These are phyloP conservation scores for Danio tinwini DNA, from an alignment of 2,797 vertebrate species.

Conservation along the genomic window DNA sequence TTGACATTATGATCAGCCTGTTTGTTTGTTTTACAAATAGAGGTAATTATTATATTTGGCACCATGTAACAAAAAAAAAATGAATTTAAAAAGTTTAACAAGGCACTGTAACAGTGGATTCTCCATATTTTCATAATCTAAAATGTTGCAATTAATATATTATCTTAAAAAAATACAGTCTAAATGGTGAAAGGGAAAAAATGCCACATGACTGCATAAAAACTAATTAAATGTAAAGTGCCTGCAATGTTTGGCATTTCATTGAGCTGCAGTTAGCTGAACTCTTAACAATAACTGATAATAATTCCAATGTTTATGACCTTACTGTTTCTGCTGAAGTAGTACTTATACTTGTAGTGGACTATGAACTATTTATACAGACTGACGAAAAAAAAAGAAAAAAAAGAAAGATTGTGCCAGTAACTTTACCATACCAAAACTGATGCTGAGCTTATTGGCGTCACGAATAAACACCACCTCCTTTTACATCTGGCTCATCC, in stretches of 20 bases:
- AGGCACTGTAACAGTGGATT: slow-evolving; percentile 7
- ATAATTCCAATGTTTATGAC: neutral
- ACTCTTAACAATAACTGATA: neutral
- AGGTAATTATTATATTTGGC: slow-evolving; percentile 30
- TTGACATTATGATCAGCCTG: slow-evolving; percentile 7
- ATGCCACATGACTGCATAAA: neutral
- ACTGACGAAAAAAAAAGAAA: neutral
- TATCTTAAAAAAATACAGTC: neutral
- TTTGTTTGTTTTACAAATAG: slow-evolving; percentile 8
- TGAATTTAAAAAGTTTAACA: neutral
- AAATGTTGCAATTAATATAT: neutral
- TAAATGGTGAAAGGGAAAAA: neutral
- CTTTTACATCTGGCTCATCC: neutral
- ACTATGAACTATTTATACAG: slow-evolving; percentile 5
- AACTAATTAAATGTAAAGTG: neutral
- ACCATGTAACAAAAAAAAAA: slow-evolving; percentile 14
- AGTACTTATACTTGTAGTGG: neutral
- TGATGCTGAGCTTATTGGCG: slow-evolving; percentile 2
- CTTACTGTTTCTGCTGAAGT: neutral
- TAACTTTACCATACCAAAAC: slow-evolving; percentile 4
- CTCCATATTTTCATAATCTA: neutral
- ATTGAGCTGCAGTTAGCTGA: neutral
- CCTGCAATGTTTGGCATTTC: neutral
- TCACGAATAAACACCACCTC: neutral
- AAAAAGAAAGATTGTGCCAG: neutral